A percentile compares a stretch with the other conserved stretches of the same genome.
These are phyloP conservation scores for Caracal caracal DNA, from an alignment of 2,113 vertebrate genomes.

Conservation along the genomic window DNA sequence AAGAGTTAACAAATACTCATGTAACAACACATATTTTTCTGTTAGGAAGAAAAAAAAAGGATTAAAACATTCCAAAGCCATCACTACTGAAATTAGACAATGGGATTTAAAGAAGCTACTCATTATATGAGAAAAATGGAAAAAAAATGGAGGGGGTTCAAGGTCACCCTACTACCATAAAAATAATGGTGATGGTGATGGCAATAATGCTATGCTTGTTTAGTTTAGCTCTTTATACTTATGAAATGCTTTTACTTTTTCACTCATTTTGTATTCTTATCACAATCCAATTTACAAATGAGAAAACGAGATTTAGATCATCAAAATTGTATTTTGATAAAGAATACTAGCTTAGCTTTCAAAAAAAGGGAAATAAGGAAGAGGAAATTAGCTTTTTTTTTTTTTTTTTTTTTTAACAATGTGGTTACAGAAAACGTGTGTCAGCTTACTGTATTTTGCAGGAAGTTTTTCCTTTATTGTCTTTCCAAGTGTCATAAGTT, in stretches of 20 bases:
- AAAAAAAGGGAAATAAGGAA: conserved; percentile 35
- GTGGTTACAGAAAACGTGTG: background rate
- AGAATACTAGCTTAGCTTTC: background rate
- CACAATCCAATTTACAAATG: background rate
- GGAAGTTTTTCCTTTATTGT: background rate
- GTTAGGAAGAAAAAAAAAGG: background rate
- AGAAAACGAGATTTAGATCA: background rate
- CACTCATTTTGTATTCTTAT: background rate
- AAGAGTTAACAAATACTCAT: background rate
- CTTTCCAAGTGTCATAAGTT: background rate
- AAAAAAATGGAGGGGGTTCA: background rate
- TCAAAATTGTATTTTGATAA: background rate
- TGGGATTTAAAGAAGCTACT: background rate
- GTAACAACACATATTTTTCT: background rate
- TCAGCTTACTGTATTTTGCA: background rate
- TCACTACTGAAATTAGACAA: background rate
- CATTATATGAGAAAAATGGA: background rate
- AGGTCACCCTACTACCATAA: background rate
- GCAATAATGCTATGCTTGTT: background rate
- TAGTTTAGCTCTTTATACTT: background rate
- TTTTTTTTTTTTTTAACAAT: background rate
- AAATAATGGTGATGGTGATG: too few relatives aligned
- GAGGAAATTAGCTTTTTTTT: background rate
- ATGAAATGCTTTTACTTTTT: background rate
- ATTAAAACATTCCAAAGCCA: background rate